Base-by-base conservation (phyloP, 2,113 vertebrate genomes). In the Xiphophorus hellerii region DNA sequence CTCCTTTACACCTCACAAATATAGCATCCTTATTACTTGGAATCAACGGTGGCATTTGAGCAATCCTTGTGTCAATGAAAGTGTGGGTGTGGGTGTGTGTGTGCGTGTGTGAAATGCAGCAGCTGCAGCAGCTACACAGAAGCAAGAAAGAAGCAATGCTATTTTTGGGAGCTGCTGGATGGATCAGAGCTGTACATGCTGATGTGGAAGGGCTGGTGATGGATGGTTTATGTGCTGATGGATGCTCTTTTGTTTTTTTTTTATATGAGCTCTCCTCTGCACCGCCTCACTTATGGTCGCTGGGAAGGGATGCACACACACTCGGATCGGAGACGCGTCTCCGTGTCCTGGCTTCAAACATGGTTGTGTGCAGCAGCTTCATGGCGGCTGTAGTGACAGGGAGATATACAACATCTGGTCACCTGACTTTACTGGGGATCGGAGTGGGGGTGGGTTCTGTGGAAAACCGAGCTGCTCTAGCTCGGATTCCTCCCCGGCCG, bases 401-500 rank as follows among this genome's bases (percentile, higher is more conserved):
- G 88, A 93, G 92, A 92, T 89, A 87, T 93, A 92, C 89, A 92
- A 93, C 91, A 91, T 92, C 91, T 93, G 89, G 91, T 93, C 93
- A 93, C 92, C 93, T 93, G 92, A 93, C 91, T 91, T 90, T 84
- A 82, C 74, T 87, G 85, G 90, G 87, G 90, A 87, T 89, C 66
- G 51, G 84, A 84, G 77, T 88, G 91, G 88, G 90, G 90, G 89
- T 69, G 84, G 91, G 82, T 86, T 77, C 84, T 88, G 76, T 85
- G 84, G 87, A 84, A 12, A 84, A 81, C 88, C 71, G 76, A 90
- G 88, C 88, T 77, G 77, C 78, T 86, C 84, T 72, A 68, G 78
- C 73, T 83, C 72, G 22, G 84, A 88, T 89, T 88, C 85, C 84
- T 84, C 83, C 72, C 83, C 79, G 72, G 78, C 83, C 67, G 2